Base-by-base conservation (phyloP, 1,140 invertebrate genomes). In the Asbolus verrucosus region DNA sequence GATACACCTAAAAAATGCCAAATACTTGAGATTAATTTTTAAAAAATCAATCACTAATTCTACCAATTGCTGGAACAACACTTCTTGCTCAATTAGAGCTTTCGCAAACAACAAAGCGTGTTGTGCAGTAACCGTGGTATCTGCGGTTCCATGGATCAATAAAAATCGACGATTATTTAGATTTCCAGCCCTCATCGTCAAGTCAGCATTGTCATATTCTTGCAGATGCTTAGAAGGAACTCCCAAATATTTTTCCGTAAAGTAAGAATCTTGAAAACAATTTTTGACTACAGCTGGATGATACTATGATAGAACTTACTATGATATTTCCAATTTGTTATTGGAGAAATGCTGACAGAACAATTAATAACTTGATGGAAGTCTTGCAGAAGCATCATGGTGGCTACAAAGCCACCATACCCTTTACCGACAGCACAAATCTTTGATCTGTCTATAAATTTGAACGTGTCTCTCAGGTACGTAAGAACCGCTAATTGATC, bases 401-500 rank as follows among this genome's bases (percentile, higher is more conserved):
- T 85, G 0, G 91, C 85, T 6, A 91, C 87, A 72, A 88, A 91
- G 14, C 87, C 90, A 16, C 91, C 91, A 77, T 91, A 92, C 4
- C 90, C 89, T 80, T 83, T 85, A 5, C 91, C 91, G 83, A 89
- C 91, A 36, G 90, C 88, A 59, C 90, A 92, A 43, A 93, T 88
- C 72, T 89, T 87, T 2, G 84, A 79, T 0, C 85, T 85, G 81
- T 94, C 92, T 38, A 94, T 89, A 80, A 89, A 93, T 76, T 89
- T 89, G 14, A 93, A 82, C 65, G 89, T 88, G 66, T 92, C 87
- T 36, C 87, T 84, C 8, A 93, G 82, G 77, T 92, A 90, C 82
- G 87, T 88, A 15, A 94, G 82, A 4, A 94, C 94, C 16, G 90
- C 90, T 15, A 97, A 86, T 82, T 96, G 92, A 83, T 98, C 95